Evolutionary conservation across 2,888 invertebrate species (phyloP), one percentile per base, ranked within the genome.

Genomic region (Chalcosyrphus nemorum): DNA sequence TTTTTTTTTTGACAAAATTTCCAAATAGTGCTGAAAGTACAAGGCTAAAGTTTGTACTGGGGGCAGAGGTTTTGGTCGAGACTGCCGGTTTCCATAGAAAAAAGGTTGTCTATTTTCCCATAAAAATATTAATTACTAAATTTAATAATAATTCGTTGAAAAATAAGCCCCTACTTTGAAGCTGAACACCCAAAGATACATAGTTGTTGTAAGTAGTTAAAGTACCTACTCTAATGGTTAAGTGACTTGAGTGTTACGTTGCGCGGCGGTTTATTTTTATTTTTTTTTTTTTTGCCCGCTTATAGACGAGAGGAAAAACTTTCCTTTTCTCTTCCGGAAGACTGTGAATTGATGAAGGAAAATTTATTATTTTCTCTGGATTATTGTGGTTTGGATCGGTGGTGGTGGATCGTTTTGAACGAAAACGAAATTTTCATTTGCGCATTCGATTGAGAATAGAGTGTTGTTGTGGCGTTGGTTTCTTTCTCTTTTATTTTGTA

Each of bases 261-360:
- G n/a, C n/a, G n/a, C n/a, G n/a, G 65, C n/a, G 50, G 41, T 7
- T 63, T 35, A 41, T 6, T 52, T 74, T 80, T 66, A 13, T 9
- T 74, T 70, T 63, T 4, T 27, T 29, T 29, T 29, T 5, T 29
- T 5, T 5, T 29, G 7, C 6, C 29, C 6, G 11, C 32, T 1
- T 29, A 32, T 32, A 17, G 29, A 52, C 19, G 19, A 43, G 6
- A 52, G 32, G 43, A 65, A 61, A 72, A 82, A 78, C 78, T 82
- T 82, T 78, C 72, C 19, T 77, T 82, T 74, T 82, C 72, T 35
- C 41, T 66, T 71, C 65, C 71, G 57, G 52, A 81, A 71, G 57
- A 56, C 32, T 15, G 19, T 54, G 17, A 35, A 17, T 32, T 19
- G 52, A 45, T 43, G 43, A 54, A 29, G 43, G n/a, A 15, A 45